Base-by-base conservation (phyloP, 1,140 invertebrate species). In the Drosophila guanche region DNA sequence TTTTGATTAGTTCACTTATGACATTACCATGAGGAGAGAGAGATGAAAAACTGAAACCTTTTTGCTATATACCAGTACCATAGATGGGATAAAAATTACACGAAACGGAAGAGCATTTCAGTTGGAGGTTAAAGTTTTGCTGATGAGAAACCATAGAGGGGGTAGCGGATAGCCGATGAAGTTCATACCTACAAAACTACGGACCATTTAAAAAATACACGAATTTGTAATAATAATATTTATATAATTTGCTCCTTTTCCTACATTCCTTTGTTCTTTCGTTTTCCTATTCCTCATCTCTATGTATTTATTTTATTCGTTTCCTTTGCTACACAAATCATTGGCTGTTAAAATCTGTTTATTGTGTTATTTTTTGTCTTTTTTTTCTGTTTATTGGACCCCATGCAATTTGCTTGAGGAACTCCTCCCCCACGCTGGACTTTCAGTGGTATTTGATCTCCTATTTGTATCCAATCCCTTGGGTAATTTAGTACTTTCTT, bases 371-470 rank as follows among this genome's bases (percentile, higher is more conserved):
- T 66, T 66, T 58, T 58, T 41, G 65, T 62, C 59, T 22, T 48
- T 41, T 33, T 47, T 57, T 8, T 51, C 51, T 50, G 61, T 58
- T 42, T 58, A 62, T 83, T 88, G 83, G 78, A 88, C 83, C 79
- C 79, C 76, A 84, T 79, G 79, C 79, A 75, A 78, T 70, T 54
- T 84, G 79, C 79, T 83, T 84, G 79, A 83, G 79, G 81, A 66
- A 54, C 41, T 23, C 47, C 50, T 10, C 48, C 50, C 68, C 43
- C 33, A 20, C 33, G 3, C 10, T 10, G 1, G 4, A 12, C 33
- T 12, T 12, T 4, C 33, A 37, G 10, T 12, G 33, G 10, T 4
- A 12, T 37, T 37, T 37, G 10, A 37, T 12, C 33, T 12, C 33
- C 33, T 33, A 4, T 46, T 25, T 41, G 51, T 63, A 53, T 25